A percentile compares a stretch with the other conserved stretches of the same genome.
Conservation (phyloP, 30 jellyfish, hydroid and myxozoan species). For the Chironex yamaguchii region DNA sequence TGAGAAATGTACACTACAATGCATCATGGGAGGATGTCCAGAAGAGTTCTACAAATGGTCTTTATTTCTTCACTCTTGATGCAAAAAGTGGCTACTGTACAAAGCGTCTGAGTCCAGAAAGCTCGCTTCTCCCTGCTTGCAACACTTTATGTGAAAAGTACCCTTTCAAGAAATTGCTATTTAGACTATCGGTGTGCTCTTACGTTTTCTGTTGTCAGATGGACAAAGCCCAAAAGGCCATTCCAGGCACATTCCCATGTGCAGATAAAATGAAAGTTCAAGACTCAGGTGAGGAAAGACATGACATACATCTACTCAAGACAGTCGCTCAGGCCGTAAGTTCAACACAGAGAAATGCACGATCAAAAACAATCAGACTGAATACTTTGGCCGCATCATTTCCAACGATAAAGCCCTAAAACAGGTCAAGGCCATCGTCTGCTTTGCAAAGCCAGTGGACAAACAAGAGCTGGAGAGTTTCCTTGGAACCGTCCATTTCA, state of each 20-base stretch:
- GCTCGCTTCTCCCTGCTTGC: slow-evolving; percentile 51
- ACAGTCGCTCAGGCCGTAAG: slow-evolving; percentile 42
- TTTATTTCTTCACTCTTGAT: slow-evolving; percentile 55
- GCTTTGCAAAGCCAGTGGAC: slow-evolving; percentile 41
- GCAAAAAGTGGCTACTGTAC: slow-evolving; percentile 57
- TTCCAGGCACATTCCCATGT: slow-evolving; percentile 55
- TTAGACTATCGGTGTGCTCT: neutral
- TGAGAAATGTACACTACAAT: neutral
- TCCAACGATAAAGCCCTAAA: slow-evolving; percentile 30
- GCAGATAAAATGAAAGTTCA: slow-evolving; percentile 51
- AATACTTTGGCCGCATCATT: slow-evolving; percentile 45
- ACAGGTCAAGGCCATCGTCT: too few species aligned
- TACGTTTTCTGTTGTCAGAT: too few species aligned
- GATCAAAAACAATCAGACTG: slow-evolving; percentile 35
- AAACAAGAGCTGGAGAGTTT: slow-evolving; percentile 29
- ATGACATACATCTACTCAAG: slow-evolving; percentile 55
- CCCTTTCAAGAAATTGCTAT: neutral
- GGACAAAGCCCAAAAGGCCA: neutral
- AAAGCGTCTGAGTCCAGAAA: slow-evolving; percentile 2
- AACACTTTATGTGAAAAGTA: slow-evolving; percentile 50
- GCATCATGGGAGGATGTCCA: slow-evolving; percentile 41
- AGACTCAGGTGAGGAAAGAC: slow-evolving; percentile 61
- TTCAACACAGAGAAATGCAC: slow-evolving; percentile 44
- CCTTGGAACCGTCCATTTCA: slow-evolving; percentile 18
- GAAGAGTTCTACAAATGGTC: slow-evolving; percentile 30